Percentiles rank a stretch among this genome's conserved stretches.
Evolutionary conservation across 2,797 vertebrate species (phyloP).

Genomic region (Hybognathus amarus): DNA sequence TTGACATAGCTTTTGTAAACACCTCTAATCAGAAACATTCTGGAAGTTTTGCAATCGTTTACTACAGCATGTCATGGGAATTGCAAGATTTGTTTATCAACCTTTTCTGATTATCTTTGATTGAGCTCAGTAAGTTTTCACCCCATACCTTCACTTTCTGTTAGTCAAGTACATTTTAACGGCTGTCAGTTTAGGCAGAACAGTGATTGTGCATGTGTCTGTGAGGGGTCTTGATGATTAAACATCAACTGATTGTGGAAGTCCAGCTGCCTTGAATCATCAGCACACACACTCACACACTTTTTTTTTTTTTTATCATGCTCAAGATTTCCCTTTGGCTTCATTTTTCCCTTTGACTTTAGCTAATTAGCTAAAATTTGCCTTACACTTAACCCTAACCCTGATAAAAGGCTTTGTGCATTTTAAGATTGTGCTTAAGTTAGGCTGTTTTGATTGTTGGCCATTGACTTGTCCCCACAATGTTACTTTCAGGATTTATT

Average conservation of each 20-base stretch:
- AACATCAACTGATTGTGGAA: constrained; percentile 30
- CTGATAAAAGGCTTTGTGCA: not conserved
- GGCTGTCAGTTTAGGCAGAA: constrained; percentile 6
- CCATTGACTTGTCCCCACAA: not conserved
- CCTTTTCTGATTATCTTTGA: constrained; percentile 46
- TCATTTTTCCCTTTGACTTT: not conserved
- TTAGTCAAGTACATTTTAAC: constrained; percentile 46
- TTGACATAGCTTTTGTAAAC: not conserved
- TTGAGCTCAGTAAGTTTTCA: constrained; percentile 33
- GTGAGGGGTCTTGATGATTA: constrained; percentile 42
- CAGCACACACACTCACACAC: not conserved
- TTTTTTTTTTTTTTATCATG: not conserved
- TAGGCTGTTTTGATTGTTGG: not conserved
- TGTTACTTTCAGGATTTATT: not conserved
- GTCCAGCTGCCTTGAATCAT: constrained; percentile 29
- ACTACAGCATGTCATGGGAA: not conserved
- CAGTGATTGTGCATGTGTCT: constrained; percentile 30
- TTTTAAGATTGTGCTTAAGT: not conserved
- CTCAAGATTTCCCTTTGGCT: not conserved
- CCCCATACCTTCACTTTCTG: constrained; percentile 43
- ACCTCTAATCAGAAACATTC: not conserved
- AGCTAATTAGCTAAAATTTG: not conserved
- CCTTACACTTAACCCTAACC: not conserved
- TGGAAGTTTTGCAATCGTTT: not conserved
- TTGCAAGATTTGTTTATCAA: constrained; percentile 26